Percentiles rank a stretch among this genome's conserved stretches.
Evolutionary conservation across 2,113 vertebrate species (phyloP).

Genomic region (Sorex araneus): DNA sequence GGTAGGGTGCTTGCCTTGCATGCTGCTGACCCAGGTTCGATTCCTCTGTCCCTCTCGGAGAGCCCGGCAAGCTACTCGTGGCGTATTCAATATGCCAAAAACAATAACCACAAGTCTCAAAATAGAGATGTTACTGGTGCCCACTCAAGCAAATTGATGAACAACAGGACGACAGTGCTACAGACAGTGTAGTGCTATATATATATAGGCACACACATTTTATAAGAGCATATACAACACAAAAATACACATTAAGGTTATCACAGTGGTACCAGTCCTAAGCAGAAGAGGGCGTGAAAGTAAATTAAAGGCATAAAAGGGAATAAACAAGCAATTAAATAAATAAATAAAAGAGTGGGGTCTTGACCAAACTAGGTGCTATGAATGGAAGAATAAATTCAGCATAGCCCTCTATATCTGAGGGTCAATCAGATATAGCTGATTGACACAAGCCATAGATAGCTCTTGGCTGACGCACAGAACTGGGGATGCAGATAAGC

Average conservation of each 20-base stretch:
- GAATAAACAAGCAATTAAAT: not conserved
- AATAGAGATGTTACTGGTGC: too few species aligned
- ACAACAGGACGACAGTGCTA: too few species aligned
- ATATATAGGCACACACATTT: not conserved
- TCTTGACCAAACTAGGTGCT: not conserved
- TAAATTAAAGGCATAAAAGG: not conserved
- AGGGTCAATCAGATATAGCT: not conserved
- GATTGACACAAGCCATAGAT: not conserved
- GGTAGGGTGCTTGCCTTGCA: too few species aligned
- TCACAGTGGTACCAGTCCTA: not conserved
- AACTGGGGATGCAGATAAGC: accelerated
- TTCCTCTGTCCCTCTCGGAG: too few species aligned
- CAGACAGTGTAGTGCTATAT: too few species aligned
- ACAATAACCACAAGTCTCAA: too few species aligned
- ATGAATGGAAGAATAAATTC: not conserved
- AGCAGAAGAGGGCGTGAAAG: not conserved
- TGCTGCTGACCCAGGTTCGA: too few species aligned
- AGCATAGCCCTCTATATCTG: not conserved
- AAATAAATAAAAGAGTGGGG: not conserved
- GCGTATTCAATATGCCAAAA: too few species aligned
- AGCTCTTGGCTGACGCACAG: not conserved
- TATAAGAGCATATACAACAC: not conserved
- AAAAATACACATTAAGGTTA: slow-evolving; percentile 3
- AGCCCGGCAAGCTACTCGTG: too few species aligned
- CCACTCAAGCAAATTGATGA: too few species aligned